Evolutionary conservation across 2,888 invertebrate species (phyloP), one percentile per base, ranked within the genome.

Genomic region (Andrena marginata): DNA sequence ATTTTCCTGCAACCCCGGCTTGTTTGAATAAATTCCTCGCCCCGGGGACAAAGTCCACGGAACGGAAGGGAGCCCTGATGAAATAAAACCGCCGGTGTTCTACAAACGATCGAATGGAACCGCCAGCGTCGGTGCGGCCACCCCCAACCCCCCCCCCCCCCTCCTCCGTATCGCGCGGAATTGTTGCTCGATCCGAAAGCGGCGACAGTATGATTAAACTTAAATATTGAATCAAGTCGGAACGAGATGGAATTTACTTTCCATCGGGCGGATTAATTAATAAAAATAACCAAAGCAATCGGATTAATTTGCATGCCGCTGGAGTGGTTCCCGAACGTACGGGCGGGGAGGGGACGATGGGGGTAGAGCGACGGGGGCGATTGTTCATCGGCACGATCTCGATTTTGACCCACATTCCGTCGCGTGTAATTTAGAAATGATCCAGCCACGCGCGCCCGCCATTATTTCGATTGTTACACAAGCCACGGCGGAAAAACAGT

Each of bases 181-280:
- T 75, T 79, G 73, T 79, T 68, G 76, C 68, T 63, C 83, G 74
- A 60, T 49, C 49, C 77, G 73, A 69, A 83, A 78, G 65, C 70
- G 64, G 77, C 72, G 68, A 77, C 77, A 62, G 67, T 73, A 78
- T 77, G 88, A 87, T 87, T 87, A 87, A 84, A 88, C 86, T 88
- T 87, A 87, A 87, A 87, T 87, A 86, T 87, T 87, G 81, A 87
- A 88, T 86, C 87, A 74, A 85, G 88, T 79, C 72, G 75, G 70
- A 56, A 59, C 87, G 83, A 69, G 76, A 72, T 87, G 77, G 80
- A 83, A 87, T 83, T 76, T 78, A 79, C 88, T 77, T 87, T 87
- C 80, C 88, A 80, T 80, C 84, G 65, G 54, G 76, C 69, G 74
- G 82, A 81, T 84, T 82, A 84, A 87, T 87, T 87, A 87, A 88